Base-by-base conservation (phyloP, 2,113 vertebrate genomes). In the Datnioides undecimradiatus region DNA sequence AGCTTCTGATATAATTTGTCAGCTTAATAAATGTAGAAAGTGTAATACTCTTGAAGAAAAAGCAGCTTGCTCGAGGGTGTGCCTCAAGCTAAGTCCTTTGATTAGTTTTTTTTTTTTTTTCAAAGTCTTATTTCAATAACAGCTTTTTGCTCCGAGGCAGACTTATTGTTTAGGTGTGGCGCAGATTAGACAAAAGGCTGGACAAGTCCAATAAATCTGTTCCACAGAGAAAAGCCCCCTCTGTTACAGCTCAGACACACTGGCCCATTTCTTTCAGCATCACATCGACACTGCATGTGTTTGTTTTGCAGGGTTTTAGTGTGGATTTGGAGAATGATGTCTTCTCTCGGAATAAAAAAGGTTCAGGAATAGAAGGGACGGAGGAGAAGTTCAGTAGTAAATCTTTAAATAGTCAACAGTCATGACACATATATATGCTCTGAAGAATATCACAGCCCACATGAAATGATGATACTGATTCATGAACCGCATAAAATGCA, bases 141-240 rank as follows among this genome's bases (percentile, higher is more conserved):
- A 76, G 67, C 16, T 76, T 60, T 86, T 68, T 83, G 73, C 76
- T 89, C 31, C 2, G 5, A 80, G 82, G 81, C 74, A 65, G 57
- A 74, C n/a, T 78, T 79, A 54, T 79, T 87, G 74, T 82, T 52
- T 65, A 68, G 87, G 80, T 70, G 65, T 67, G 79, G 81, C 10
- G 72, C 49, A 57, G 78, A 90, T 83, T 86, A 84, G 62, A 87
- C 75, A 83, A 87, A 88, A 73, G 63, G 69, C 38, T 49, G 78
- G 73, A 65, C 19, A 73, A 55, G 73, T 79, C 78, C 73, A 86
- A 77, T 76, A 88, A 87, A 89, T 82, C 67, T 82, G 76, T 46
- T 87, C 81, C 81, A 80, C 6, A 11, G 82, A 82, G 80, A 76
- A 80, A 58, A 62, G 51, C 69, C 70, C 49, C 45, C 49, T 79